A percentile compares a stretch with the other conserved stretches of the same genome.
These are phyloP conservation scores for Eumaeus atala DNA, from an alignment of 1,140 invertebrate genomes.

Conservation along the genomic window DNA sequence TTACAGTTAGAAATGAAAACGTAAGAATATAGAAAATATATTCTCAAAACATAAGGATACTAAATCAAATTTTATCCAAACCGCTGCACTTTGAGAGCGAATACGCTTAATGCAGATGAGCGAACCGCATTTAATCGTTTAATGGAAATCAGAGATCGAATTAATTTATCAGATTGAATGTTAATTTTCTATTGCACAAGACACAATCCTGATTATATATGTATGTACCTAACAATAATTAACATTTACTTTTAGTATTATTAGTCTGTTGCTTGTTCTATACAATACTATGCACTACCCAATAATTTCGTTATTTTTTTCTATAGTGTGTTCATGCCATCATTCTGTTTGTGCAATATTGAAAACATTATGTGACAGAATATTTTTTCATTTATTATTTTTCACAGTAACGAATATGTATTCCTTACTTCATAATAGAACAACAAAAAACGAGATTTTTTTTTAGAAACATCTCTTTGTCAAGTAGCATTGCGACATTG, in stretches of 20 bases:
- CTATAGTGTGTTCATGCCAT: too few species aligned
- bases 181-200: constrained; percentile 30
- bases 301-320: too few species aligned
- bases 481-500: too few species aligned
- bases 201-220: constrained; percentile 1
- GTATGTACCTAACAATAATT: constrained; percentile 1
- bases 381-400: too few species aligned
- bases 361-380: too few species aligned
- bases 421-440: too few species aligned
- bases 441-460: too few species aligned
- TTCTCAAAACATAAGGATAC: constrained; percentile 19
- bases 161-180: constrained; percentile 50
- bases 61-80: constrained; percentile 52
- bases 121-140: constrained; percentile 54
- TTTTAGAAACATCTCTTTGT: too few species aligned
- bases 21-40: neutral
- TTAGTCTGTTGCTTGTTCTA: constrained; percentile 5
- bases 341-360: too few species aligned
- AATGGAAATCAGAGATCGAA: constrained; percentile 47
- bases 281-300: neutral
- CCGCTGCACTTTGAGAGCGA: constrained; percentile 49
- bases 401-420: too few species aligned
- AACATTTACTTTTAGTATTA: constrained; percentile 8
- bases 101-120: constrained; percentile 54
- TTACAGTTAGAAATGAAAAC: too few species aligned